Base-by-base conservation (phyloP, 2,113 vertebrate species). In the Nanorana parkeri region DNA sequence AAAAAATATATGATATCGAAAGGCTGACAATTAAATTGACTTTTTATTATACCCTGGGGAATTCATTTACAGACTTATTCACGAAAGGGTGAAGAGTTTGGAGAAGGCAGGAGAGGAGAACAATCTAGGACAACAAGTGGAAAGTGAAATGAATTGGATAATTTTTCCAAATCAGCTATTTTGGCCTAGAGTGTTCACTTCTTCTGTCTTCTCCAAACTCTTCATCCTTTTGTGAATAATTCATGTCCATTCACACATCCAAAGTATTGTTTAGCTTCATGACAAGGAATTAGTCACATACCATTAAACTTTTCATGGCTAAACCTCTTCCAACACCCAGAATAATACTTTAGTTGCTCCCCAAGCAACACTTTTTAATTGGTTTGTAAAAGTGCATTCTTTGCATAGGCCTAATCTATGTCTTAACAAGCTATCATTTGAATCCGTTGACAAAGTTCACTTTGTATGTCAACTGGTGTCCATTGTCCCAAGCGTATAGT, bases 401-500 rank as follows among this genome's bases (percentile, higher is more conserved):
- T 66, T 81, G 51, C 41, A 63, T 54, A 81, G 60, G 52, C 54
- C 69, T 67, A 60, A 65, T 52, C 80, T 81, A 73, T 60, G 26
- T 74, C 24, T 66, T 67, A 54, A 75, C 61, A 75, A 74, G 71
- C 24, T 32, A 67, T 64, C 15, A 65, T 51, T 60, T 58, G 8
- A 83, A 93, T 93, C 94, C 96, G 81, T 92, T 93, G 56, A 97
- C 94, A 0, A 99, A 99, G 89, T 88, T 92, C 17, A 99, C 91
- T 66, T 79, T 87, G 2, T 99, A 99, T 0, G 95, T 99, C 84
- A 99, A 88, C 91, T 99, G 98, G 82, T 99, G 94, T 74, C 98
- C 97, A 2, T 99, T 98, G 93, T 99, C 98, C 98, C 98, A 99
- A 75, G 96, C 96, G 0, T 99, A 99, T 51, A 99, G 92, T 82